A percentile compares a stretch with the other conserved stretches of the same genome.
Evolutionary conservation across 1,140 invertebrate species (phyloP).

Genomic region (Drosophila lini): DNA sequence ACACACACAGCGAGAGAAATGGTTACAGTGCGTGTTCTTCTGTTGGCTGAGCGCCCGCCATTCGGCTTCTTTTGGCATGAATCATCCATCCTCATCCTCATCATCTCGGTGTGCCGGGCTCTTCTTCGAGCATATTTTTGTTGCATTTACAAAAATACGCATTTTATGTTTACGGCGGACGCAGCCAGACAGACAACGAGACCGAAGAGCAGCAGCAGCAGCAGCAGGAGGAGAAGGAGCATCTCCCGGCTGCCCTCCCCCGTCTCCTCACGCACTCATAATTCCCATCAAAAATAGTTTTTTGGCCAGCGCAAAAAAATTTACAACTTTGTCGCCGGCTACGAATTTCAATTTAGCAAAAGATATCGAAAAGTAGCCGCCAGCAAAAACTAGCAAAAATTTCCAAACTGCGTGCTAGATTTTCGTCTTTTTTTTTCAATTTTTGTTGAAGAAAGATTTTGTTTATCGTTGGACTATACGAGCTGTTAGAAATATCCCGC

Average conservation of each 20-base stretch:
- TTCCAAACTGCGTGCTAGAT: constrained; percentile 48
- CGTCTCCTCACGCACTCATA: constrained; percentile 67
- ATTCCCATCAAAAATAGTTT: constrained; percentile 76
- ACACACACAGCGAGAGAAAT: constrained; percentile 41
- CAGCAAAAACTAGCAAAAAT: constrained; percentile 20
- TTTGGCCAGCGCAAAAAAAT: constrained; percentile 49
- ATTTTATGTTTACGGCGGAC: constrained; percentile 80
- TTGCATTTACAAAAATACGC: constrained; percentile 80
- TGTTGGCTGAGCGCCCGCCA: constrained; percentile 74
- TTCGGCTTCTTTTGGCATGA: constrained; percentile 71
- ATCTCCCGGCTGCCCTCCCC: background rate
- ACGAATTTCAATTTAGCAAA: constrained; percentile 49
- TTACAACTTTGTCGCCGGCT: constrained; percentile 70
- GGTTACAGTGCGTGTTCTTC: constrained; percentile 68
- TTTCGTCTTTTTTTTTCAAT: background rate
- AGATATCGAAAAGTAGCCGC: constrained; percentile 34
- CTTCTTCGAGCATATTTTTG: constrained; percentile 20
- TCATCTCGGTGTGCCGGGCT: constrained; percentile 21
- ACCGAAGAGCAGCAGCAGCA: constrained; percentile 1
- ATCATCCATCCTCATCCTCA: constrained; percentile 49
- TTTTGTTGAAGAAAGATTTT: constrained; percentile 23
- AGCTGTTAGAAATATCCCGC: constrained; percentile 57
- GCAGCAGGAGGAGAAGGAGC: constrained; percentile 3
- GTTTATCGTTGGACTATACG: constrained; percentile 49
- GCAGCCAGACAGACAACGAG: constrained; percentile 29